Evolutionary conservation across 2,113 vertebrate genomes (phyloP).

Genomic region (Petrocephalus microphthalmus): DNA sequence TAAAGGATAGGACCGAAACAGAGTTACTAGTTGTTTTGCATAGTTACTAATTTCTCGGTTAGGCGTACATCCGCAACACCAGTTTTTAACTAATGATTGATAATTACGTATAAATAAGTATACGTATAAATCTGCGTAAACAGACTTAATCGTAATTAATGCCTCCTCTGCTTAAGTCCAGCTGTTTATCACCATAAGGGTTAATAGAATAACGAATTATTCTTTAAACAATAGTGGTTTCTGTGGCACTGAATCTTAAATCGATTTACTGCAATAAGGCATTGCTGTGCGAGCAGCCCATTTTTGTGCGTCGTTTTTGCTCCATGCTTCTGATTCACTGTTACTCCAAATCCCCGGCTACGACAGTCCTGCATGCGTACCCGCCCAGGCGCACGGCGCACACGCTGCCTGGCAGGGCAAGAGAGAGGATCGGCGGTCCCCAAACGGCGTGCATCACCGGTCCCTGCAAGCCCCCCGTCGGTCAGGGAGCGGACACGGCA

Average conservation of each 20-base stretch:
- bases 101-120: neutral
- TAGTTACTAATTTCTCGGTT: neutral
- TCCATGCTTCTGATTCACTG: neutral
- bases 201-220: neutral
- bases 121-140: neutral
- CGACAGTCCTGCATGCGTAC: neutral
- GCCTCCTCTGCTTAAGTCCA: neutral
- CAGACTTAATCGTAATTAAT: neutral
- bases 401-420: neutral
- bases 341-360: neutral
- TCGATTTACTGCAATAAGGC: neutral
- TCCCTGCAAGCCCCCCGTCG: neutral
- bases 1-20: neutral
- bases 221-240: neutral
- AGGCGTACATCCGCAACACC: neutral
- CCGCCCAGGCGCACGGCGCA: neutral
- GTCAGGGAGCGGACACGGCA: neutral
- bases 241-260: neutral
- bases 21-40: neutral
- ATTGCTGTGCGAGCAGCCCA: neutral
- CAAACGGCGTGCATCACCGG: neutral
- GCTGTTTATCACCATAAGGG: neutral
- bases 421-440: neutral
- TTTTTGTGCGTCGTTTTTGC: neutral
- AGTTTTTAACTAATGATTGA: neutral